These are phyloP conservation scores for Sisor rabdophorus DNA, from an alignment of 2,113 vertebrate species.

Conservation along the genomic window DNA sequence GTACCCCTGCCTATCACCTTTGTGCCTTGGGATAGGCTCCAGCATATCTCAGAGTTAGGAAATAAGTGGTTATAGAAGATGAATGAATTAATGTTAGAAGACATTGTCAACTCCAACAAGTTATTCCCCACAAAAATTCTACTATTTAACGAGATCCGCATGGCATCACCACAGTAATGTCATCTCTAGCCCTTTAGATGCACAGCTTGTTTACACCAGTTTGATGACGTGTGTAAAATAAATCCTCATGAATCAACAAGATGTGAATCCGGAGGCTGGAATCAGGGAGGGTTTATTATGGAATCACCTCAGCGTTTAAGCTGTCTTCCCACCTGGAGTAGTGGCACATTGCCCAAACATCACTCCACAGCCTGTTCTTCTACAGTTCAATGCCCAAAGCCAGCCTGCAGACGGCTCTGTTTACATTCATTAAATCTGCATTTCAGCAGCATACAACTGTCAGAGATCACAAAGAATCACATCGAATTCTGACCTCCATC, in stretches of 20 bases:
- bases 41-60: no score
- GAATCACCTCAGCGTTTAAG: conserved; percentile 47
- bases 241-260: conserved; percentile 35
- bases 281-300: conserved; percentile 49
- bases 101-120: no score
- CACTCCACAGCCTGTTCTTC: conserved; percentile 25
- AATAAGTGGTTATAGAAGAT: no score
- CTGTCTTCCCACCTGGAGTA: conserved; percentile 50
- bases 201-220: conserved; percentile 22
- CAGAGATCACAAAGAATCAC: neutral
- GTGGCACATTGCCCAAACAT: conserved; percentile 51
- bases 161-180: neutral
- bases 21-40: no score
- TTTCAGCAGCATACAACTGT: conserved; percentile 35
- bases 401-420: conserved; percentile 25
- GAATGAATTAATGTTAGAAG: no score
- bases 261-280: conserved; percentile 37
- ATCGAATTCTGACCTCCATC: conserved; percentile 16
- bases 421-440: conserved; percentile 45
- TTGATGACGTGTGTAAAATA: conserved; percentile 37
- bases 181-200: neutral
- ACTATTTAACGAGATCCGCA: neutral
- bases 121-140: no score
- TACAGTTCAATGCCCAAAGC: conserved; percentile 23
- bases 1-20: no score